Evolutionary conservation across 2,888 invertebrate genomes (phyloP).

Genomic region (Tolmerus cingulatus): DNA sequence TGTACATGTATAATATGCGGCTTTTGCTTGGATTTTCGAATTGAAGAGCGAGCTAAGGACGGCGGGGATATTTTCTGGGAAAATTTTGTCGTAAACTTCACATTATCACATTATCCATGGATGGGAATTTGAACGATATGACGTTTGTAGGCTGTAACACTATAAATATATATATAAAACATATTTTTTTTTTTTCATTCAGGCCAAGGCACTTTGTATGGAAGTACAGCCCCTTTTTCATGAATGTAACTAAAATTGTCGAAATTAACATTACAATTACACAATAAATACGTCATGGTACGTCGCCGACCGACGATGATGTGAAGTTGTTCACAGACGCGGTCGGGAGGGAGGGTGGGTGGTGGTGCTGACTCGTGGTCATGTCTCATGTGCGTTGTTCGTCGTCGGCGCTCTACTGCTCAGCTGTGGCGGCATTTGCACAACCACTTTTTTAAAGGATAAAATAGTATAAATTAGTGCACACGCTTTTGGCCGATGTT

Average conservation of each 20-base stretch:
- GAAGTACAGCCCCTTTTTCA: not conserved
- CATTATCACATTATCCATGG: not conserved
- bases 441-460: constrained; percentile 30
- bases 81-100: not conserved
- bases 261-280: not conserved
- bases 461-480: constrained; percentile 19
- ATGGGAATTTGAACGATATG: not conserved
- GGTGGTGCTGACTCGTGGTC: not conserved
- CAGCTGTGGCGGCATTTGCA: not conserved
- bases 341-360: not conserved
- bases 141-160: not conserved
- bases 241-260: not conserved
- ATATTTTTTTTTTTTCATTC: not conserved
- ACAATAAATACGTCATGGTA: not conserved
- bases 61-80: not conserved
- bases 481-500: not conserved
- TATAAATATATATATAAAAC: not conserved
- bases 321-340: not conserved
- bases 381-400: not conserved
- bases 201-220: not conserved
- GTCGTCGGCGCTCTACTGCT: not conserved
- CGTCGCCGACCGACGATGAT: not conserved
- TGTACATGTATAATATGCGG: constrained; percentile 3
- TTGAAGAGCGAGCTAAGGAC: not conserved
- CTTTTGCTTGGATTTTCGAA: not conserved